phyloP scores from a whole-genome alignment of 2,113 vertebrate species.

The Corvus cornix region DNA sequence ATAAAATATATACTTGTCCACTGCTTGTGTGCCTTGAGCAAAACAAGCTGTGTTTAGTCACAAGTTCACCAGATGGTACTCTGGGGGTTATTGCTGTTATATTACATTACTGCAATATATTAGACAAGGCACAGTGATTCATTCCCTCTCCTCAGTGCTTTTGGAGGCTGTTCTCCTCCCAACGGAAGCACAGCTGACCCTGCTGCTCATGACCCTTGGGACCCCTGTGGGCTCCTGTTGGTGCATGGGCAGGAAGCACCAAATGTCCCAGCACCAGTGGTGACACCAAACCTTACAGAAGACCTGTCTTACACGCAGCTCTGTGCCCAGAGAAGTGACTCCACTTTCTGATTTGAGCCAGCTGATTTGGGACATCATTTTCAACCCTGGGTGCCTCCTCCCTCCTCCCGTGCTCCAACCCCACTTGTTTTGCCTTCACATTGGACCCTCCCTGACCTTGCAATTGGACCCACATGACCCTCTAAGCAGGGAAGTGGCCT shows the following conservation, averaged over 20 bases:
- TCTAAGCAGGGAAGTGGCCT: neutral
- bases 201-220: neutral
- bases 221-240: neutral
- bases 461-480: neutral
- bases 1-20: constrained; percentile 12
- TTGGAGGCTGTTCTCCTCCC: neutral
- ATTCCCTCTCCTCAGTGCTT: constrained; percentile 14
- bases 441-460: neutral
- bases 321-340: neutral
- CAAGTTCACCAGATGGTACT: constrained; percentile 65
- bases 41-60: constrained; percentile 56
- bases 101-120: constrained; percentile 55
- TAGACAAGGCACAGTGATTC: constrained; percentile 40
- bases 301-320: neutral
- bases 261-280: neutral
- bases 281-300: neutral
- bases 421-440: neutral
- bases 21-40: constrained; percentile 18
- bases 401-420: neutral
- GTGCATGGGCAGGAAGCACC: neutral
- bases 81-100: constrained; percentile 53
- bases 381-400: neutral
- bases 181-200: neutral
- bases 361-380: neutral
- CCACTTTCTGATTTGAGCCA: neutral